Conservation (phyloP, 2,888 invertebrate species). For the Muschampia plurimacula region DNA sequence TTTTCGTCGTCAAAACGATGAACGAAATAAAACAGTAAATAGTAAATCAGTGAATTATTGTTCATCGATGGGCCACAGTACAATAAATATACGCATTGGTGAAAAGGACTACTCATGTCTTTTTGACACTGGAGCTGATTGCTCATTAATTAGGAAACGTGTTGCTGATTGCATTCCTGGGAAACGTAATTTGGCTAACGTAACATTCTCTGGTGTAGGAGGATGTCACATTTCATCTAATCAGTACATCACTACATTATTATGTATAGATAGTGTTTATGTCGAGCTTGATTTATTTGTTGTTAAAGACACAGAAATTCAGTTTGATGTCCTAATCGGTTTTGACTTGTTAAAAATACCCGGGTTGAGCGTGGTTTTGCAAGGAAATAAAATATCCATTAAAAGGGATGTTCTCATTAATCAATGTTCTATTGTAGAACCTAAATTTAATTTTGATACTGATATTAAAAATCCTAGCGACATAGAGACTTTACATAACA, state of each 20-base stretch:
- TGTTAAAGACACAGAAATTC: not conserved
- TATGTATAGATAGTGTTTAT: not conserved
- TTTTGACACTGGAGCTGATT: slow-evolving; percentile 8
- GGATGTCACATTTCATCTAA: not conserved
- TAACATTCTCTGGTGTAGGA: not conserved
- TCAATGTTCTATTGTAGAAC: not conserved
- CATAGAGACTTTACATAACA: not conserved
- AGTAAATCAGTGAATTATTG: not conserved
- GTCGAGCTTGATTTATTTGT: slow-evolving; percentile 17
- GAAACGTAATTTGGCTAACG: not conserved
- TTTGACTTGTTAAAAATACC: slow-evolving; percentile 7
- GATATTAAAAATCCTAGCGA: not conserved
- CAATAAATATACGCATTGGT: not conserved
- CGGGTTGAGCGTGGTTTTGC: not conserved
- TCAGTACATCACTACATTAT: not conserved
- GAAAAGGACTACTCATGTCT: not conserved
- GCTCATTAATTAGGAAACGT: not conserved
- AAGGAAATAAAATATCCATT: not conserved
- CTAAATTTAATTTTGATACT: not conserved
- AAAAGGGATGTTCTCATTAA: slow-evolving; percentile 3
- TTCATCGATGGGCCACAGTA: not conserved
- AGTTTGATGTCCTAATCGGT: slow-evolving; percentile 17
- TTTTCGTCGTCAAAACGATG: slow-evolving; percentile 6
- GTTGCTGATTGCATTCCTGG: not conserved
- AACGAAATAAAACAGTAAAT: not conserved